These are phyloP conservation scores for Ceuthmochares aereus DNA, from an alignment of 2,113 vertebrate species.

Conservation along the genomic window DNA sequence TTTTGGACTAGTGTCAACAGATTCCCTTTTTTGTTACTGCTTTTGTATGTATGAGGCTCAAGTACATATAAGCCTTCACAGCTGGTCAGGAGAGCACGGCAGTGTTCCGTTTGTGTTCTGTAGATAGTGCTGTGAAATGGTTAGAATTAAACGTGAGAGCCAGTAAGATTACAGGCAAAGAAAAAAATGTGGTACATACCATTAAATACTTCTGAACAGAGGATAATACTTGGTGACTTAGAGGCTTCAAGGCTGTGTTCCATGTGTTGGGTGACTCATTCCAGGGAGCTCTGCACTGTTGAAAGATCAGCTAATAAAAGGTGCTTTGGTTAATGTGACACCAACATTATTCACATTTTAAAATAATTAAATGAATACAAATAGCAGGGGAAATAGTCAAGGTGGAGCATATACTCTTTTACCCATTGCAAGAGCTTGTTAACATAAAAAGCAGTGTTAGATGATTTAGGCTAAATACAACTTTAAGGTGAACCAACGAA, in stretches of 20 bases:
- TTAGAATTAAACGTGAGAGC: not conserved
- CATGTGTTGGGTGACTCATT: not conserved
- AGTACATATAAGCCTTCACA: not conserved
- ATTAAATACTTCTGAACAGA: not conserved
- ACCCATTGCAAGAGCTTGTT: not conserved
- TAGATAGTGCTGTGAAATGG: not conserved
- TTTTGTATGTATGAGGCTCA: not conserved
- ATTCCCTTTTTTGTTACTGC: not conserved
- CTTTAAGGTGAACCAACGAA: not conserved
- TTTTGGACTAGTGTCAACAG: not conserved
- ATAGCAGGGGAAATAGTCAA: not conserved
- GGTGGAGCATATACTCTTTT: not conserved
- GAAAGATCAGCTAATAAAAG: not conserved
- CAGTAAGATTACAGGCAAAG: not conserved
- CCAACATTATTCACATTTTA: not conserved
- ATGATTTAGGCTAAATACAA: not conserved
- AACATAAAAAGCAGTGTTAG: not conserved
- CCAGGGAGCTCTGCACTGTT: not conserved
- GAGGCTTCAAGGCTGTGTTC: not conserved
- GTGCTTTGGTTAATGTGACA: not conserved
- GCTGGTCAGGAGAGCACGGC: not conserved
- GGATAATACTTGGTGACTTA: not conserved
- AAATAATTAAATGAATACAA: not conserved
- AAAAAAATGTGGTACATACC: accelerated
- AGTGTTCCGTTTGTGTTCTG: not conserved